phyloP scores from a whole-genome alignment of 2,888 invertebrate species.

The Trichopria drosophilae region DNA sequence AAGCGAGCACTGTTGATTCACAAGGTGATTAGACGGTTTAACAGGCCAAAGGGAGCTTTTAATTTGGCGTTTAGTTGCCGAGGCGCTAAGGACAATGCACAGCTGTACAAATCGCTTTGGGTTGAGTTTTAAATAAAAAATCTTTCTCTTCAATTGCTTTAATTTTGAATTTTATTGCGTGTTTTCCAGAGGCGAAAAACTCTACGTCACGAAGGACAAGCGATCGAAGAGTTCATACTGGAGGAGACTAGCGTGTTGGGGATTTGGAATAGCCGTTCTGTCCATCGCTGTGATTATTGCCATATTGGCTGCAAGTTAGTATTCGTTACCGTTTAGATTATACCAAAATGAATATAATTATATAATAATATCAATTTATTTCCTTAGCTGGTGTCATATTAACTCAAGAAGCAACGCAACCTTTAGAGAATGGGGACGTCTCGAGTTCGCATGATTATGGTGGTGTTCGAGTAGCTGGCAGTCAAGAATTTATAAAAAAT shows the following conservation, averaged over 20 bases:
- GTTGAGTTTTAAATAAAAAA: slow-evolving; percentile 8
- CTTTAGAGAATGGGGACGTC: slow-evolving; percentile 46
- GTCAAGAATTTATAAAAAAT: slow-evolving; percentile 51
- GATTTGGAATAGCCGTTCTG: slow-evolving; percentile 67
- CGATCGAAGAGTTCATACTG: slow-evolving; percentile 68
- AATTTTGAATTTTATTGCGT: slow-evolving; percentile 25
- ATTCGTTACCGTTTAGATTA: not conserved
- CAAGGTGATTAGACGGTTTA: slow-evolving; percentile 27
- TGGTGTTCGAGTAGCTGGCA: slow-evolving; percentile 61
- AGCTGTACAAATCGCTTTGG: slow-evolving; percentile 54
- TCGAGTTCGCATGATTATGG: slow-evolving; percentile 65
- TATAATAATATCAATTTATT: not conserved
- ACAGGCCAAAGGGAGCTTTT: slow-evolving; percentile 45
- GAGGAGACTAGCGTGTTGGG: slow-evolving; percentile 71
- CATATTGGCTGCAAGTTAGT: slow-evolving; percentile 75
- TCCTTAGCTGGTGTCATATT: slow-evolving; percentile 71
- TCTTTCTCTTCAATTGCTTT: slow-evolving; percentile 1
- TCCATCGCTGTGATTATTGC: slow-evolving; percentile 71
- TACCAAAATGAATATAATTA: not conserved
- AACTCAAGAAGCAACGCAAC: slow-evolving; percentile 65
- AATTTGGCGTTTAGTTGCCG: slow-evolving; percentile 47
- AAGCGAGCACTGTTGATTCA: slow-evolving; percentile 31
- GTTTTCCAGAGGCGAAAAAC: slow-evolving; percentile 75
- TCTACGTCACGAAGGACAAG: slow-evolving; percentile 81
- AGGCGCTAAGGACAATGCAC: slow-evolving; percentile 41